Evolutionary conservation across 1,140 invertebrate genomes (phyloP).

Genomic region (Diuraphis noxia): DNA sequence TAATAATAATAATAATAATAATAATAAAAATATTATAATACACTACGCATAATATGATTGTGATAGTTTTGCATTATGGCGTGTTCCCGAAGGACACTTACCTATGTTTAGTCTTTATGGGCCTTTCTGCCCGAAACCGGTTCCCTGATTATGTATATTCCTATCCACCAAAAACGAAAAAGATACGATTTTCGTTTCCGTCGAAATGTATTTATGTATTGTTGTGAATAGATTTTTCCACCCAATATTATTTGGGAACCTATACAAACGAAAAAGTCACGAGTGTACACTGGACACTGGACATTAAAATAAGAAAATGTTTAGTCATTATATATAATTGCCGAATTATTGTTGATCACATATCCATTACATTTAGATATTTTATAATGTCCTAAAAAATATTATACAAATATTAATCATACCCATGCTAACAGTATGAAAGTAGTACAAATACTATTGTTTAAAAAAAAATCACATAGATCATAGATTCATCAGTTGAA

Average conservation of each 20-base stretch:
- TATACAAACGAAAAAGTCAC: background rate
- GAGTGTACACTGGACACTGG: background rate
- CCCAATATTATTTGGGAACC: background rate
- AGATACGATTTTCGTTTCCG: too few relatives aligned
- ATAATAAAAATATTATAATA: background rate
- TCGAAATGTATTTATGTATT: too few relatives aligned
- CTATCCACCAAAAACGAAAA: background rate
- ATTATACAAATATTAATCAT: background rate
- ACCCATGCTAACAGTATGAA: too few relatives aligned
- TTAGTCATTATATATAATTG: background rate
- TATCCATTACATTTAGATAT: background rate
- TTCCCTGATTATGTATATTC: background rate
- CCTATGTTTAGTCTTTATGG: background rate
- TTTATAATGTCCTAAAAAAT: background rate
- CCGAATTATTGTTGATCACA: background rate
- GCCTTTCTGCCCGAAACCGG: background rate
- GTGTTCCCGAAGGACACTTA: background rate
- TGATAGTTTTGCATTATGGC: background rate
- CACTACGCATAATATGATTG: background rate
- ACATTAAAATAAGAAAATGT: background rate
- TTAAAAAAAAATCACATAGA: background rate
- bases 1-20: too few relatives aligned
- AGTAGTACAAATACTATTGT: background rate
- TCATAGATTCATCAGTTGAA: background rate
- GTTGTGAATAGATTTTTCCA: background rate